Conservation (phyloP, 2,888 invertebrate genomes). For the Amblyteles armatorius region DNA sequence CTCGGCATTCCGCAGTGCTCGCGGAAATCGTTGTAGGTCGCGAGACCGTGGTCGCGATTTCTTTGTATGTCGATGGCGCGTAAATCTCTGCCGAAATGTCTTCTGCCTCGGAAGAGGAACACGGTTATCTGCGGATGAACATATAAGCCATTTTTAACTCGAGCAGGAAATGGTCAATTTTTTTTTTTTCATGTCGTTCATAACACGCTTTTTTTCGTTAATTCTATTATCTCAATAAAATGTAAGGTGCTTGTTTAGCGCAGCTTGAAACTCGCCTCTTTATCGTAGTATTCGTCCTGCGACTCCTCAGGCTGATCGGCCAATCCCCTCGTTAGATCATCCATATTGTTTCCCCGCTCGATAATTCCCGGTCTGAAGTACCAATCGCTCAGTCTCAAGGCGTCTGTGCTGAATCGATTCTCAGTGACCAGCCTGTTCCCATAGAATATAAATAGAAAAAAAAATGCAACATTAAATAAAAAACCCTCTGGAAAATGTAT, state of each 20-base stretch:
- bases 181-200: too few species aligned
- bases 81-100: slow-evolving; percentile 92
- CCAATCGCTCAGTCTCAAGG: slow-evolving; percentile 90
- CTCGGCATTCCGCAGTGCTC: slow-evolving; percentile 91
- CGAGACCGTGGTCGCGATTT: slow-evolving; percentile 94
- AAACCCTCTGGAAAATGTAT: not conserved
- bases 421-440: slow-evolving; percentile 87
- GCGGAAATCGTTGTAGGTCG: slow-evolving; percentile 91
- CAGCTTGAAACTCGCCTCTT: slow-evolving; percentile 86
- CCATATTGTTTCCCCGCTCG: slow-evolving; percentile 89
- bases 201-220: too few species aligned
- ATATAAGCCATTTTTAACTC: not conserved
- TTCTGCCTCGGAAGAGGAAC: slow-evolving; percentile 89
- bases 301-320: slow-evolving; percentile 91
- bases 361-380: slow-evolving; percentile 89
- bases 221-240: not conserved
- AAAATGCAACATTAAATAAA: slow-evolving; percentile 18
- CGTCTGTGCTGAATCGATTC: slow-evolving; percentile 85
- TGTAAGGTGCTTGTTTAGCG: not conserved
- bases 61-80: slow-evolving; percentile 94
- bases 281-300: slow-evolving; percentile 92
- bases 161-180: too few species aligned
- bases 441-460: slow-evolving; percentile 29
- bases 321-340: slow-evolving; percentile 91
- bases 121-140: slow-evolving; percentile 87